These are phyloP conservation scores for Crypturellus undulatus DNA, from an alignment of 2,113 vertebrate species.

Conservation along the genomic window DNA sequence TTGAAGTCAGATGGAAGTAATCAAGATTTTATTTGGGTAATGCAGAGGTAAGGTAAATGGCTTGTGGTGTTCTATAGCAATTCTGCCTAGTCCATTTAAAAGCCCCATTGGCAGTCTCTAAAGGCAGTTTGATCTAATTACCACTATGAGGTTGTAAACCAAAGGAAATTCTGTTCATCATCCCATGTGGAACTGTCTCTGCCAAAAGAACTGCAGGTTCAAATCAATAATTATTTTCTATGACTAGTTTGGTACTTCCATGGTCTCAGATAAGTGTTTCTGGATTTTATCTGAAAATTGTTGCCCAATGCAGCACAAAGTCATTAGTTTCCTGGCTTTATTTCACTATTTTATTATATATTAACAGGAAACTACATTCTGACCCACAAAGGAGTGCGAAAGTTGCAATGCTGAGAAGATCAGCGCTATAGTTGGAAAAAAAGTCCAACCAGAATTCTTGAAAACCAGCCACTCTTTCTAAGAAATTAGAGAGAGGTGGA, in stretches of 20 bases:
- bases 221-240: not conserved
- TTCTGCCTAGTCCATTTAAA: not conserved
- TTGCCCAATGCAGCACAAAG: not conserved
- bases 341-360: not conserved
- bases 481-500: slow-evolving; percentile 19
- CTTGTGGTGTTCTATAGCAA: not conserved
- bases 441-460: slow-evolving; percentile 17
- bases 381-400: not conserved
- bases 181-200: not conserved
- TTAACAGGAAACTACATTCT: not conserved
- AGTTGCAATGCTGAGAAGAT: not conserved
- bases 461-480: not conserved
- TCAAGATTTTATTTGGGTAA: not conserved
- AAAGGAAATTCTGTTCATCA: not conserved
- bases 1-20: slow-evolving; percentile 1
- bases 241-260: not conserved
- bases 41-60: not conserved
- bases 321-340: slow-evolving; percentile 12
- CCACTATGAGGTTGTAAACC: not conserved
- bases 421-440: not conserved
- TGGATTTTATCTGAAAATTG: not conserved
- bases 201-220: not conserved
- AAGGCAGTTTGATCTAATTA: slow-evolving; percentile 19
- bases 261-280: not conserved
- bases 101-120: not conserved